Base-by-base conservation (phyloP, 1,140 invertebrate species). In the Orius insidiosus region DNA sequence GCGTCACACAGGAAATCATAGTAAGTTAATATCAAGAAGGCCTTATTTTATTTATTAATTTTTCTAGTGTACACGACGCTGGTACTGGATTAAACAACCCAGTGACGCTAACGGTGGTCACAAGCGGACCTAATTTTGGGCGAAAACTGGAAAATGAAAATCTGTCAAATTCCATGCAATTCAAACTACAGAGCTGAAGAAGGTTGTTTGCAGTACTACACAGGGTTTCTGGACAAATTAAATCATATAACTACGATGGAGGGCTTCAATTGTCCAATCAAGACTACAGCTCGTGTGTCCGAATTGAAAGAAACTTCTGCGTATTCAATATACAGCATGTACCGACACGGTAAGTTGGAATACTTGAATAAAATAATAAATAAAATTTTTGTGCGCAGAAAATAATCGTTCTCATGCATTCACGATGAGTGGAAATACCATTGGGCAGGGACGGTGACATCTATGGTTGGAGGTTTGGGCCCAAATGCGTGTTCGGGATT, bases 211-310 rank as follows among this genome's bases (percentile, higher is more conserved):
- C 85, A 88, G 56, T 87, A 85, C 54, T 82, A 70, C 60, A 80
- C 76, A 0, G 80, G 83, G 77, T 86, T 0, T 76, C 78, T 14
- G 85, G 85, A 0, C 74, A 78, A 42, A 69, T 89, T 5, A 70
- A 72, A 8, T 85, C 81, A 2, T 90, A 83, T 60, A 90, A 90
- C 62, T 89, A 80, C 55, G 80, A 87, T 49, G 67, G 61, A 1
- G 85, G 85, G 0, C 63, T 82, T n/a, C 85, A 89, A 56, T 65
- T 90, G 1, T 84, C 82, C 15, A 88, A 88, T 62, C 84, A 89
- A 58, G 82, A 89, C 57, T 90, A 89, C 59, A 81, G 81, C 46
- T 77, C 85, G 41, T 90, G 86, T 58, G 72, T 89, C 13, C 63
- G 86, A 19, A 78, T 76, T 50, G 86, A 89, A 57, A 71, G 79